Base-by-base conservation (phyloP, 2,888 invertebrate genomes). In the Hymenopus coronatus region DNA sequence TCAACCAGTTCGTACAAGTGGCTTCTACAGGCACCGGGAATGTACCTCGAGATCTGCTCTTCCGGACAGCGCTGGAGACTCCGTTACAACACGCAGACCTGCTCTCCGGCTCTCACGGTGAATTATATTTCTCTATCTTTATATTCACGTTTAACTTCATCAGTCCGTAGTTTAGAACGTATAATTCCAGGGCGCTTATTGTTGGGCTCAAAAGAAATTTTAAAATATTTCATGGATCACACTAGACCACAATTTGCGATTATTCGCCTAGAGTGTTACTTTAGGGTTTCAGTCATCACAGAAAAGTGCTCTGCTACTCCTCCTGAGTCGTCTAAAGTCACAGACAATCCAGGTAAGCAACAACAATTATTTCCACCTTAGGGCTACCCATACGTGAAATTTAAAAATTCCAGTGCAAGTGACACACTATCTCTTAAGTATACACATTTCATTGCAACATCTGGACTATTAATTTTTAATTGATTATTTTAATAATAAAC, bases 1-100 rank as follows among this genome's bases (percentile, higher is more conserved):
- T 89, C 33, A 88, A 89, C 87, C 89, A 89, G 27, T 70, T 40
- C 46, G 85, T 89, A 1, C 25, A 40, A 28, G 89, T 89, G 7
- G 14, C 54, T 27, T n/a, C 33, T 2, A 20, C 87, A 20, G 82
- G 3, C 15, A 30, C 33, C 12, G 54, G 54, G 20, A 25, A 0
- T 25, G 54, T 25, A 70, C 15, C 83, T 15, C 83, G 1, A 3
- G 83, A 83, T 2, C 54, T 20, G 25, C 15, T 70, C 54, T 4
- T 70, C 0, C 54, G 6, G 25, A 25, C 54, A 70, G 54, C 54
- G 0, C 54, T 70, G 6, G 54, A 25, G 1, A 0, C 54, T 20
- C 1, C 54, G 25, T 70, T 14, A 25, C 54, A 25, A 0, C 54
- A 20, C 3, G 20, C 15, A 2, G 54, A 46, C 14, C 1, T 46